phyloP scores from a whole-genome alignment of 1,140 invertebrate genomes.

The Nautilus pompilius region DNA sequence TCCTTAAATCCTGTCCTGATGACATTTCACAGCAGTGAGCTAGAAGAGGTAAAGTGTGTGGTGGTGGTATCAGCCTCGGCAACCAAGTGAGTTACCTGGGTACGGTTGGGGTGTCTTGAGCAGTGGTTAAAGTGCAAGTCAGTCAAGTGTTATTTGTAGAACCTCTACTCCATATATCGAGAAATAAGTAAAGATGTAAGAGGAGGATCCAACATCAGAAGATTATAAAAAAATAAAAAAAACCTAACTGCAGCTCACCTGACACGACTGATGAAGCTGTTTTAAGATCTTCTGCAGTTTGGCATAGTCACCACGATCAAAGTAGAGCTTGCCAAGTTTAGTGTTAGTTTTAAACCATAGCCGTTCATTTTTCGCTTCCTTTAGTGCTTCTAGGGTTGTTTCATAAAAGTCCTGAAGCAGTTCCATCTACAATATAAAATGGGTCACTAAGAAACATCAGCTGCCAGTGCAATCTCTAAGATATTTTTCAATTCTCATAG shows the following conservation, averaged over 20 bases:
- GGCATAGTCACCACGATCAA: constrained; percentile 91
- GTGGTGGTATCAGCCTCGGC: too few relatives aligned
- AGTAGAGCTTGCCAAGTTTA: constrained; percentile 97
- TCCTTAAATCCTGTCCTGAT: too few relatives aligned
- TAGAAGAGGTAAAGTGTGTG: too few relatives aligned
- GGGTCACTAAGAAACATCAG: not conserved
- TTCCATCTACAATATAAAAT: constrained; percentile 76
- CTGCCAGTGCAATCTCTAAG: too few relatives aligned
- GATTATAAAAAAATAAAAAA: too few relatives aligned
- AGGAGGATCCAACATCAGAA: too few relatives aligned
- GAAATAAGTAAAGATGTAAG: not conserved
- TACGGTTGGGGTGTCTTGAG: too few relatives aligned
- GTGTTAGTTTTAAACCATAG: constrained; percentile 99
- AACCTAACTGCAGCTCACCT: constrained; percentile 67
- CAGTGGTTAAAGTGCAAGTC: too few relatives aligned
- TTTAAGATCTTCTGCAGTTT: constrained; percentile 96
- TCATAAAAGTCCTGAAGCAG: constrained; percentile 99
- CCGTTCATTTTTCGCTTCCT: constrained; percentile 97
- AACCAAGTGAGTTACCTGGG: too few relatives aligned
- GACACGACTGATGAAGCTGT: constrained; percentile 95
- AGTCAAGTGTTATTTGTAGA: too few relatives aligned
- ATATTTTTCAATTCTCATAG: too few relatives aligned
- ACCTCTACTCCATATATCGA: not conserved
- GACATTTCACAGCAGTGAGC: too few relatives aligned
- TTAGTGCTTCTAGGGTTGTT: constrained; percentile 95